Evolutionary conservation across 2,888 invertebrate genomes (phyloP).

Genomic region (Harmothoe impar): DNA sequence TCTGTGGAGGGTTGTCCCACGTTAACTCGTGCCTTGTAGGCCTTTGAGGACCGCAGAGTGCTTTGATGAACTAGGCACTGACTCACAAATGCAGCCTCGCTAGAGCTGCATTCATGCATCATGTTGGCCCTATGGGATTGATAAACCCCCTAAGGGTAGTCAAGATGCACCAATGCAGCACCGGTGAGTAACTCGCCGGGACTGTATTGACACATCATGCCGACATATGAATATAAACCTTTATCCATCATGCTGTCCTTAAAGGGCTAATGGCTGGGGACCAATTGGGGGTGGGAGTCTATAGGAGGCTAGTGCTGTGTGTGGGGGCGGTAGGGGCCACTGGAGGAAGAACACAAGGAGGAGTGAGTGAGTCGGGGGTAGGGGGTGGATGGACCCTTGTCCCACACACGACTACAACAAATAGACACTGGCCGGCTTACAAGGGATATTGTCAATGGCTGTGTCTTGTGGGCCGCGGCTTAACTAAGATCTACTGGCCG

Average conservation of each 20-base stretch:
- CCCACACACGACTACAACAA: slow-evolving; percentile 31
- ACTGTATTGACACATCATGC: no score
- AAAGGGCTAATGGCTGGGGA: no score
- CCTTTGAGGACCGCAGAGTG: no score
- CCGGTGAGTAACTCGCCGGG: no score
- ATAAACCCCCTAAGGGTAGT: no score
- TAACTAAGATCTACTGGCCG: slow-evolving; percentile 59
- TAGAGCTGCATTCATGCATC: no score
- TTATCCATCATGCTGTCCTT: no score
- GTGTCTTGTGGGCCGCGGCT: slow-evolving; percentile 33
- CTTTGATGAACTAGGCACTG: background rate
- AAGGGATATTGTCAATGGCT: slow-evolving; percentile 56
- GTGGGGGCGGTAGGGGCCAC: background rate
- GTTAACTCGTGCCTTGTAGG: slow-evolving; percentile 4
- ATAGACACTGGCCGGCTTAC: slow-evolving; percentile 45
- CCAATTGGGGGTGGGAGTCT: background rate
- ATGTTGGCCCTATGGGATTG: no score
- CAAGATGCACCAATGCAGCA: no score
- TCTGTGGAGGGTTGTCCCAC: slow-evolving; percentile 22
- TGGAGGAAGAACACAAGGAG: background rate
- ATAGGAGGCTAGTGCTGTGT: background rate
- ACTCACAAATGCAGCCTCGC: background rate
- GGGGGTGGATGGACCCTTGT: slow-evolving; percentile 20
- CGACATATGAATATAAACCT: no score
- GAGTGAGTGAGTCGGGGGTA: background rate